Evolutionary conservation across 1,140 invertebrate genomes (phyloP), one percentile per base, ranked within the genome.

Genomic region (Whitmania pigra): DNA sequence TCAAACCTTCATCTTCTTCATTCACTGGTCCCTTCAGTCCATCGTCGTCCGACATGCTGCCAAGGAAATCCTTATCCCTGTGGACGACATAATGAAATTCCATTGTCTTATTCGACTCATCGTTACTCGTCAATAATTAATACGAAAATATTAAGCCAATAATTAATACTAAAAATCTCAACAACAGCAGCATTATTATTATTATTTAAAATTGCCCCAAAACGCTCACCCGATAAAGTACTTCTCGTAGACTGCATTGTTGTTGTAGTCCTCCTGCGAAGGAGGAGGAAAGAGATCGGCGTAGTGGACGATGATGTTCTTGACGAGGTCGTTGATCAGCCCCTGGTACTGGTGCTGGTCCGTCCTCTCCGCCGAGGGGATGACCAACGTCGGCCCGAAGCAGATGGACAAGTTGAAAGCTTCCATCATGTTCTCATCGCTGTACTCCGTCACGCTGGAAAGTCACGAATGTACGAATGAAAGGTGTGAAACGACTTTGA

Each of bases 341-440:
- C 67, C 40, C 36, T 68, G 67, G 36, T 68, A 68, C 67, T 68
- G 67, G 36, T 68, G 67, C n/a, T 31, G 29, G 83, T 95, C 92
- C 57, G 78, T 76, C 78, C 93, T 92, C 77, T 94, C 92, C 31
- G 92, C 92, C 17, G 95, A 92, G n/a, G 92, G 92, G 20, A 25
- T 25, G 72, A 97, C 88, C 73, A 97, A 85, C 25, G 93, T 96
- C n/a, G 94, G 94, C 20, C 93, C 94, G 80, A 97, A 94, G 83
- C 94, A 97, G 78, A 97, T 94, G 29, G 94, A 93, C 74, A 97
- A 84, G 84, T 97, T 97, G 83, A 94, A 96, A 0, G 93, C 90
- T 82, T 96, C 93, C 94, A 97, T 97, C 93, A 96, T 95, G 80
- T 95, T 97, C 80, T 94, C 91, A 79, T 94, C 92, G 76, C 90